Conservation (phyloP, 2,113 vertebrate genomes). For the Uria aalge region DNA sequence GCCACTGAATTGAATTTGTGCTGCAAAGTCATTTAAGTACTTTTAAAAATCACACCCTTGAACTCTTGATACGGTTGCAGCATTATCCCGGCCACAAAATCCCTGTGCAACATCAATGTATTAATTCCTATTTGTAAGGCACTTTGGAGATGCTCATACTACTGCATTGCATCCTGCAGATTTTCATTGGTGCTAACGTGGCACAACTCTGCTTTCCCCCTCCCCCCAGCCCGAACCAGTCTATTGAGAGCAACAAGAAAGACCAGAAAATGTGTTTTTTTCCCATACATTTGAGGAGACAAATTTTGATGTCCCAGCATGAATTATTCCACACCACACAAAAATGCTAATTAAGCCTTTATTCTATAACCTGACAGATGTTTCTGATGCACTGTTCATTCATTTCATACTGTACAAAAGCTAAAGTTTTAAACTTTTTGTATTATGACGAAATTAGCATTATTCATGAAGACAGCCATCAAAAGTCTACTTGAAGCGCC, state of each 20-base stretch:
- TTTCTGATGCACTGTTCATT: constrained; percentile 54
- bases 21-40: not conserved
- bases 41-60: constrained; percentile 28
- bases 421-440: constrained; percentile 58
- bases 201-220: not conserved
- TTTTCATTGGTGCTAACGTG: not conserved
- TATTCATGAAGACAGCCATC: constrained; percentile 59
- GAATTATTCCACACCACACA: constrained; percentile 63
- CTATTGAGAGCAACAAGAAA: constrained; percentile 25
- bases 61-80: not conserved
- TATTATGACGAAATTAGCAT: constrained; percentile 17
- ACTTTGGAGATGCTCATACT: constrained; percentile 16
- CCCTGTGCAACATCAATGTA: not conserved
- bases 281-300: not conserved
- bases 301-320: constrained; percentile 58
- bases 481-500: not conserved
- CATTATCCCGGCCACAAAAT: not conserved
- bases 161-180: constrained; percentile 5
- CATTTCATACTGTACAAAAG: constrained; percentile 49
- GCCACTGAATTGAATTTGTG: not conserved
- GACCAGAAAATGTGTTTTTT: constrained; percentile 38
- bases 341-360: constrained; percentile 67
- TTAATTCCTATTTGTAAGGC: constrained; percentile 3
- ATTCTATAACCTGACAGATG: constrained; percentile 69
- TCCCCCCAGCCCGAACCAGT: not conserved